These are phyloP conservation scores for Drosophila persimilis DNA, from an alignment of 1,140 invertebrate species.

Conservation along the genomic window DNA sequence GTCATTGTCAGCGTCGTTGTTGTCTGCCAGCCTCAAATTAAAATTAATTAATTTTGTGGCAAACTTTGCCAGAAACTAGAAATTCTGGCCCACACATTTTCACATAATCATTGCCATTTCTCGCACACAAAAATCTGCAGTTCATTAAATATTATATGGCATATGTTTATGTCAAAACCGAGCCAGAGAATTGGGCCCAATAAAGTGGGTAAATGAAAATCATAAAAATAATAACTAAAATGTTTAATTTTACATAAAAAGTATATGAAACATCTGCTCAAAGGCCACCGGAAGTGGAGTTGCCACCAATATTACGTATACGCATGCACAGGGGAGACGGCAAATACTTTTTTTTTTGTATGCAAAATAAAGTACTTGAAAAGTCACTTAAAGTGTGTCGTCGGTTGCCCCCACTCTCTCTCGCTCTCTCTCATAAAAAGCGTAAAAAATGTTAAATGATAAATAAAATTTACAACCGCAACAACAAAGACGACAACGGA, in stretches of 20 bases:
- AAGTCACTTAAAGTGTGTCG: slow-evolving; percentile 76
- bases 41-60: slow-evolving; percentile 65
- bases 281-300: slow-evolving; percentile 39
- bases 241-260: slow-evolving; percentile 54
- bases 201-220: slow-evolving; percentile 24
- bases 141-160: slow-evolving; percentile 31
- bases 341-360: slow-evolving; percentile 66
- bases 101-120: background rate
- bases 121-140: slow-evolving; percentile 1
- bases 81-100: slow-evolving; percentile 8
- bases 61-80: slow-evolving; percentile 25
- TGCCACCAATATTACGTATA: slow-evolving; percentile 66
- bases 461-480: slow-evolving; percentile 81
- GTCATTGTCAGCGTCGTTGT: background rate
- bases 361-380: slow-evolving; percentile 80
- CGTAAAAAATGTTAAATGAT: slow-evolving; percentile 82
- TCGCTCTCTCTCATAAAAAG: slow-evolving; percentile 60
- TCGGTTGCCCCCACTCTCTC: slow-evolving; percentile 11
- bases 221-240: slow-evolving; percentile 52
- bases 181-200: slow-evolving; percentile 6
- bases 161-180: slow-evolving; percentile 14
- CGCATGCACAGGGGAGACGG: slow-evolving; percentile 39
- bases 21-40: slow-evolving; percentile 41
- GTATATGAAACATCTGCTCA: background rate
- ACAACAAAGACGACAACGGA: slow-evolving; percentile 54